Base-by-base conservation (phyloP, 1,140 invertebrate species). In the Globodera ellingtonae region DNA sequence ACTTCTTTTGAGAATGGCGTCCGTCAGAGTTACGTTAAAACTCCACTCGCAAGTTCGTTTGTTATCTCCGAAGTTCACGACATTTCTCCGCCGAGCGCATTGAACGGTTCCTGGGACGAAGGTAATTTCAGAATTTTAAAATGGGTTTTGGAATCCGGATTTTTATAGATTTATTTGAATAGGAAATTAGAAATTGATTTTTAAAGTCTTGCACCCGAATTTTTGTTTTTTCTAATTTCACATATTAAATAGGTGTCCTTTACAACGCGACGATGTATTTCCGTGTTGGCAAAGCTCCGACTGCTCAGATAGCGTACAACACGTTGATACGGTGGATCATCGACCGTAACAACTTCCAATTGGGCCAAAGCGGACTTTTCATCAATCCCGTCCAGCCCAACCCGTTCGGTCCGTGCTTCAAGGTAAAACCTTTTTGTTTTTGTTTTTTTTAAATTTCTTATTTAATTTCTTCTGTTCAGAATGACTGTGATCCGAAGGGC, bases 211-310 rank as follows among this genome's bases (percentile, higher is more conserved):
- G 35, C 35, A 35, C 35, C 35, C 35, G 35, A 35, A 2, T 35
- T 35, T 35, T 35, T 35, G 35, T 35, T 35, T 2, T 2, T n/a
- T 24, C 15, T 7, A 35, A 21, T 15, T 24, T 44, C 50, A 69
- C n/a, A 4, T 69, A 15, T 67, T 67, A 44, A 76, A 89, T 78
- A 44, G 87, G 87, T 46, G 59, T 89, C 21, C 77, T 88, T 10
- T 89, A 82, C 78, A 88, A 88, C 67, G 75, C 86, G 4, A 88
- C 89, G 5, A 82, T 89, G 71, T 78, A 87, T 75, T 88, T 89
- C 82, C 81, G 85, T 35, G 62, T 67, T 62, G 62, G 62, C 50
- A 74, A 82, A 44, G 88, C 89, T 21, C 78, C 79, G 18, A 84
- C 83, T 66, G 88, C 87, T 62, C 80, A 79, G 44, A 88, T 87